A percentile compares a stretch with the other conserved stretches of the same genome.
Evolutionary conservation across 2,797 vertebrate genomes (phyloP).

Genomic region (Falco berigora): DNA sequence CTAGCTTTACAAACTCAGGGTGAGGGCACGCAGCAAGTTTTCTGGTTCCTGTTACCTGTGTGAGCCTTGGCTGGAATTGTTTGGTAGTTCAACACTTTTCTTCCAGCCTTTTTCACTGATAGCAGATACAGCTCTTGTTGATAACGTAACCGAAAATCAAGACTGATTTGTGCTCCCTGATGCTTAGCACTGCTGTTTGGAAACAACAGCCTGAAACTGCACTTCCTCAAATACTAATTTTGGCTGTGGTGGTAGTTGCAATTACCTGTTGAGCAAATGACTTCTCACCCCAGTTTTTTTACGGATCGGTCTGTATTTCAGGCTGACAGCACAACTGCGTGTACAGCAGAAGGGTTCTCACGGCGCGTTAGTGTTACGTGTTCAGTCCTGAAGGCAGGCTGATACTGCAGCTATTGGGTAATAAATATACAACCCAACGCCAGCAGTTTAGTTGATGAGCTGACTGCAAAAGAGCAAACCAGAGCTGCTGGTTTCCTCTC

Average conservation of each 20-base stretch:
- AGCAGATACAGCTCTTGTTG: not conserved
- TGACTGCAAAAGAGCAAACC: not conserved
- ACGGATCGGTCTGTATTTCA: not conserved
- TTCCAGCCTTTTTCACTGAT: not conserved
- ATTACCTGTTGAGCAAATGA: not conserved
- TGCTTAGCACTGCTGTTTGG: not conserved
- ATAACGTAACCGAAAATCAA: not conserved
- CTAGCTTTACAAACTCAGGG: not conserved
- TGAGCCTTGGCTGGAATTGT: not conserved
- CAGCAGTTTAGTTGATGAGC: not conserved
- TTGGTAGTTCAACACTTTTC: not conserved
- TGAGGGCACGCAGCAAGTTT: not conserved
- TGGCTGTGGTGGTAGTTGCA: not conserved
- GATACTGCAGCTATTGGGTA: not conserved
- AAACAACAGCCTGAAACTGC: not conserved
- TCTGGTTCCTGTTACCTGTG: not conserved
- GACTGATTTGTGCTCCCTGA: not conserved
- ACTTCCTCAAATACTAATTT: not conserved
- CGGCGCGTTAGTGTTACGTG: accelerated
- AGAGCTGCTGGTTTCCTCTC: not conserved
- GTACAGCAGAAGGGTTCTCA: not conserved
- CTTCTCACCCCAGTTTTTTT: not conserved
- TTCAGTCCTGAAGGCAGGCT: not conserved
- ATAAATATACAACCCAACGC: not conserved
- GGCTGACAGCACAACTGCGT: not conserved